Evolutionary conservation across 2,113 vertebrate genomes (phyloP), one percentile per base, ranked within the genome.

Genomic region (Syrrhaptes paradoxus): DNA sequence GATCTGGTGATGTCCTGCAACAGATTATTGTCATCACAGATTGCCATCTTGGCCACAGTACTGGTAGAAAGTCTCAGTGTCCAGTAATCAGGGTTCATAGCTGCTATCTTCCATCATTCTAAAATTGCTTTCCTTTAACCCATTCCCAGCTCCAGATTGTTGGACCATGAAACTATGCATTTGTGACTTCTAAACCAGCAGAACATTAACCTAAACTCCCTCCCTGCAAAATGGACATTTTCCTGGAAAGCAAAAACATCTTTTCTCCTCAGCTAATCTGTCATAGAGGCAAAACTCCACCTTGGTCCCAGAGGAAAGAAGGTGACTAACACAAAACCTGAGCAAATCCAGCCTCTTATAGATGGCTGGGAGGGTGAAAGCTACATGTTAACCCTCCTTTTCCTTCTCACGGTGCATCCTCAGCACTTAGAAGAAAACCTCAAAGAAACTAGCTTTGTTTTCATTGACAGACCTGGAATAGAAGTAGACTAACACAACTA

Each of bases 291-390:
- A 51, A 75, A 75, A 71, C 4, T 54, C 61, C 24, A 38, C 29
- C 34, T 61, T 63, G 13, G 11, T 34, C 59, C 67, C 36, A 77
- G 73, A 68, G 48, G 43, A 81, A 71, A 73, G 55, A 85, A 67
- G 7, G 5, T 18, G 19, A 68, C 5, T 43, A 61, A 34, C 0
- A 8, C 7, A 78, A 88, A 68, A 68, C 9, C 4, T 0, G 0
- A 72, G 28, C 3, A 81, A 93, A 91, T n/a, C 11, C 9, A 14
- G 4, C 3, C 15, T 32, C 32, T 62, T 8, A n/a, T 21, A 72
- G 21, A 20, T 0, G 1, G 2, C 14, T 59, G 13, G 15, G 13
- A 79, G 7, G 1, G 8, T 57, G 26, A 77, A 58, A 91, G 41
- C 5, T 58, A 24, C 3, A 31, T 19, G 4, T 13, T 31, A 66